Evolutionary conservation across 2,113 vertebrate genomes (phyloP).

Genomic region (Probosciger aterrimus): DNA sequence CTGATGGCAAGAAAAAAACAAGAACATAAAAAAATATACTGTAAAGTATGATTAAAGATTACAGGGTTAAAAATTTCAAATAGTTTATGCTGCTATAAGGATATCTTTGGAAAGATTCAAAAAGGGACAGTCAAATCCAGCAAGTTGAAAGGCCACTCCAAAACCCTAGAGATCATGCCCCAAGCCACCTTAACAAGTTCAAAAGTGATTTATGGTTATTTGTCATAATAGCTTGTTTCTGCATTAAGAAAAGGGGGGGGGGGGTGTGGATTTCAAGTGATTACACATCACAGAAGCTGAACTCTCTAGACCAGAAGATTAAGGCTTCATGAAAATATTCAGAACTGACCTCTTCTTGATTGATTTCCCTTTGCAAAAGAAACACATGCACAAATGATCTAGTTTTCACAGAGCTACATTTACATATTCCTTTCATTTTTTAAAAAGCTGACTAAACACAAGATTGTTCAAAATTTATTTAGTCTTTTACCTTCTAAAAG

Average conservation of each 20-base stretch:
- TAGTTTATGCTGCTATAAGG: background rate
- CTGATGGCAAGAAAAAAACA: conserved; percentile 66
- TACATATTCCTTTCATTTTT: background rate
- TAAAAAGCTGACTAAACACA: background rate
- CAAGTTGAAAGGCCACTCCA: background rate
- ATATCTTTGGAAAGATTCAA: background rate
- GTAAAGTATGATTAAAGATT: background rate
- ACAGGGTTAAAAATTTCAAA: background rate
- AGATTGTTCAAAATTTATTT: background rate
- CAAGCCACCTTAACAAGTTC: background rate
- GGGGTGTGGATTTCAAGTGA: background rate
- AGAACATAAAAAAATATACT: background rate
- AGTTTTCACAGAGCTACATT: background rate
- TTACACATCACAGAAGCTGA: background rate
- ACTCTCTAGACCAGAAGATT: background rate
- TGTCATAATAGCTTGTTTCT: background rate
- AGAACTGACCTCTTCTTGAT: background rate
- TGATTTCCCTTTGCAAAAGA: background rate
- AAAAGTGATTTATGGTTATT: background rate
- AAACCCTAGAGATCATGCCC: background rate
- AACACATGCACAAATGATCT: background rate
- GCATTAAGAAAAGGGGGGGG: background rate
- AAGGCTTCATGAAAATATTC: background rate
- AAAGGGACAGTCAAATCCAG: background rate
- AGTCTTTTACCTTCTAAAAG: conserved; percentile 86